Evolutionary conservation across 2,113 vertebrate genomes (phyloP).

Genomic region (Percina caprodes): DNA sequence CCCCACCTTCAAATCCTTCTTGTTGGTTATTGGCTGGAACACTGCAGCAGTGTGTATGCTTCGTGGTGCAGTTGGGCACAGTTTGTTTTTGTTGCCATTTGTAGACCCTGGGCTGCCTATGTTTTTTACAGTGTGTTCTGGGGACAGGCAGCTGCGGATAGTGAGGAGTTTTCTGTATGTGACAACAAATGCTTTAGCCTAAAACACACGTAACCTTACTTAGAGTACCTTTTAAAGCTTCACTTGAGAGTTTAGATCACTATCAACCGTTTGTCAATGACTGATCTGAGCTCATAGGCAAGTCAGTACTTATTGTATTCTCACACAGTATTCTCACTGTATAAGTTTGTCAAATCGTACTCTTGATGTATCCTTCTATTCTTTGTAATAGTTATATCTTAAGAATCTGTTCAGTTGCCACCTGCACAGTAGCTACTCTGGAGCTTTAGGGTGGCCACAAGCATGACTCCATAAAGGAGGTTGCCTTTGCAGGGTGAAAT

Average conservation of each 20-base stretch:
- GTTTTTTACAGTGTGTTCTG: too few relatives aligned
- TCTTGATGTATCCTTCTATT: background rate
- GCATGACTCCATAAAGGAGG: constrained; percentile 51
- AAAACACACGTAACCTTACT: too few relatives aligned
- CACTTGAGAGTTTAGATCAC: background rate
- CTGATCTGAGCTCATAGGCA: constrained; percentile 9
- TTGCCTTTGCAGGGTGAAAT: constrained; percentile 36
- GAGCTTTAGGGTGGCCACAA: constrained; percentile 36
- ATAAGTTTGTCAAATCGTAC: background rate
- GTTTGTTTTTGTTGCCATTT: too few relatives aligned
- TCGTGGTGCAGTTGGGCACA: too few relatives aligned
- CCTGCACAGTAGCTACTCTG: constrained; percentile 11
- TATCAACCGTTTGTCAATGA: background rate
- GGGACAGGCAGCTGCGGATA: too few relatives aligned
- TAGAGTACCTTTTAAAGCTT: too few relatives aligned
- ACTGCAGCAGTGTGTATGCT: too few relatives aligned
- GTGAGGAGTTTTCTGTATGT: too few relatives aligned
- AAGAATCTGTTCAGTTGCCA: constrained; percentile 17
- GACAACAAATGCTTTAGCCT: too few relatives aligned
- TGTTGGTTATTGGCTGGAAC: too few relatives aligned
- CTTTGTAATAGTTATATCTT: constrained; percentile 8
- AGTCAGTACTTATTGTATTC: background rate
- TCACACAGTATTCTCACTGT: background rate
- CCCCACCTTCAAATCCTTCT: too few relatives aligned
- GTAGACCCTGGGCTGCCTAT: too few relatives aligned